These are phyloP conservation scores for Agrilus biguttatus DNA, from an alignment of 2,888 invertebrate genomes.

Conservation along the genomic window DNA sequence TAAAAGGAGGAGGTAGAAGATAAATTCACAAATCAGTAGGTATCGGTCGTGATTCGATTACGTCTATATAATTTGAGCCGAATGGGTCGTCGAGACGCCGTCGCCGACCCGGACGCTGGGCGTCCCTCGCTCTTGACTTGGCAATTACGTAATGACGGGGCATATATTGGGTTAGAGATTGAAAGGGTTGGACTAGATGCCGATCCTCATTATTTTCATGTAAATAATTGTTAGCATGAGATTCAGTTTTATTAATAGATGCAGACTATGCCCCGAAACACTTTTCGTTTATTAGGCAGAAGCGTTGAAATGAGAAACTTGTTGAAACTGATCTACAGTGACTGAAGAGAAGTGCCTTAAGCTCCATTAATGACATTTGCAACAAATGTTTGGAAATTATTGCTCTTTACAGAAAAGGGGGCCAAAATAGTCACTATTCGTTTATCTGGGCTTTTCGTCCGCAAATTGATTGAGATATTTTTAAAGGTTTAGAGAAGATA, in stretches of 20 bases:
- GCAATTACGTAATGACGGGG: conserved; percentile 29
- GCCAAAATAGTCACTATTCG: too few species aligned
- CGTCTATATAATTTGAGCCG: conserved; percentile 15
- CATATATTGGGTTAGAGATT: conserved; percentile 21
- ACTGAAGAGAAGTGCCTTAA: too few species aligned
- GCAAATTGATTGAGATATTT: too few species aligned
- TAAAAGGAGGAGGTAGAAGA: conserved; percentile 20
- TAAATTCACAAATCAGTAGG: conserved; percentile 22
- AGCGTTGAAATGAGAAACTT: too few species aligned
- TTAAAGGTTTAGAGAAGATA: too few species aligned
- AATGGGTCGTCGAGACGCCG: conserved; percentile 5
- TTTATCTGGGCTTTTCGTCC: too few species aligned
- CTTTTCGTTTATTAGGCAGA: too few species aligned
- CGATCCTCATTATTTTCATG: conserved; percentile 7
- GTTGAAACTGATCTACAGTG: too few species aligned
- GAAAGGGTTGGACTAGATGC: conserved; percentile 13
- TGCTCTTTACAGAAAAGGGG: too few species aligned
- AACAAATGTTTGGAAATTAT: too few species aligned
- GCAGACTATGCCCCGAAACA: too few species aligned
- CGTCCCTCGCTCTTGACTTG: conserved; percentile 24
- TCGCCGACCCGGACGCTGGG: conserved; percentile 4
- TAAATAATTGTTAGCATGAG: conserved; percentile 2
- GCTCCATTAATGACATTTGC: too few species aligned
- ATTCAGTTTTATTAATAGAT: background rate
- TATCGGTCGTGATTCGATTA: conserved; percentile 24